Evolutionary conservation across 1,140 invertebrate genomes (phyloP), one percentile per base, ranked within the genome.

Genomic region (Drosophila aff.): DNA sequence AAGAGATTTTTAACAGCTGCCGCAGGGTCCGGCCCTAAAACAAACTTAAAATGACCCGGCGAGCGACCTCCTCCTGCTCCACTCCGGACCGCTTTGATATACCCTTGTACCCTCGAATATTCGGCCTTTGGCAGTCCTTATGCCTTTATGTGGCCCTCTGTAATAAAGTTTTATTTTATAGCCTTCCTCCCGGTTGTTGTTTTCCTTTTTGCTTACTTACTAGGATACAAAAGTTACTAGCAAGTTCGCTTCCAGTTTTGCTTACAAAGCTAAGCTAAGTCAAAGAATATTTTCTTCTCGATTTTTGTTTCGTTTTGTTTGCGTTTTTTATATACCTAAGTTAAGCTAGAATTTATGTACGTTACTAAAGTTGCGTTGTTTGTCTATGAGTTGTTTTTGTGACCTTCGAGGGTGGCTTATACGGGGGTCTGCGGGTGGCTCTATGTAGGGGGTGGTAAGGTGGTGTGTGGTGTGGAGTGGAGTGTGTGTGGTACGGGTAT

Each of bases 111-210:
- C 50, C 50, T 33, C 28, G 49, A 18, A 59, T 41, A 61, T 50
- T 62, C 36, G 53, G 53, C 53, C 53, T 53, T 43, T 43, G 67
- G 66, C 53, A 52, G 67, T 73, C 69, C 68, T 73, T 72, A 73
- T 73, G 52, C 44, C 58, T 68, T 76, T 79, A 75, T 74, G 79
- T n/a, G 28, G 63, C 62, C 60, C 47, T 72, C 84, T 89, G 85
- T 57, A 90, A 90, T 81, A 89, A 81, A 89, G 85, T 90, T 89
- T 85, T 76, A 90, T 76, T 90, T 85, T 81, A 74, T 79, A 77
- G 73, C 76, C 77, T 58, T 59, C 65, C 52, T 79, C 57, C 36
- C 52, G 43, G 50, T 71, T 69, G 57, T 55, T 43, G 52, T 77
- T 55, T 43, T 77, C 55, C 57, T 61, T 85, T 76, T 73, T 74